phyloP scores from a whole-genome alignment of 2,888 invertebrate species.

The Mylabris sibirica region DNA sequence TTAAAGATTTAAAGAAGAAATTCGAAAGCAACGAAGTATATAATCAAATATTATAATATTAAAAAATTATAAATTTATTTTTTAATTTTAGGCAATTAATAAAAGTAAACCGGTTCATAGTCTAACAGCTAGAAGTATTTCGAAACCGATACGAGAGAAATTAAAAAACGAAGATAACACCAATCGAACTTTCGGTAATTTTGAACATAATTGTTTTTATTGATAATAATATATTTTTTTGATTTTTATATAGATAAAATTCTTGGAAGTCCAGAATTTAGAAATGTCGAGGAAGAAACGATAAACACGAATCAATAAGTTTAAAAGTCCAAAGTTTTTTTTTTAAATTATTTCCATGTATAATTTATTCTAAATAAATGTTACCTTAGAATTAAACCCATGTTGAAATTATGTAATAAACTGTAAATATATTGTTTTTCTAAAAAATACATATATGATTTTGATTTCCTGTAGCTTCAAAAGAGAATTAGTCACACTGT shows the following conservation, averaged over 20 bases:
- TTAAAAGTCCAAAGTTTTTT: not conserved
- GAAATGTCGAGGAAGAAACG: not conserved
- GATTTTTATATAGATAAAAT: not conserved
- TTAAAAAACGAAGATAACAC: conserved; percentile 55
- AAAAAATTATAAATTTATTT: conserved; percentile 15
- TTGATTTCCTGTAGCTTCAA: too few species aligned
- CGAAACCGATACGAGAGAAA: conserved; percentile 77
- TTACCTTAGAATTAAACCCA: not conserved
- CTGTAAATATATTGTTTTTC: not conserved
- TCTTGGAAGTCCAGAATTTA: not conserved
- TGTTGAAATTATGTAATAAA: not conserved
- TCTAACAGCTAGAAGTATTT: conserved; percentile 80
- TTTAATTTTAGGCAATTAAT: conserved; percentile 36
- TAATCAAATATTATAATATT: conserved; percentile 36
- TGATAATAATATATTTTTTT: not conserved
- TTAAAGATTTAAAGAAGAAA: conserved; percentile 50
- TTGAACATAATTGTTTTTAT: not conserved
- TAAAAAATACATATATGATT: not conserved
- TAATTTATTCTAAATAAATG: not conserved
- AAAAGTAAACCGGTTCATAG: conserved; percentile 69
- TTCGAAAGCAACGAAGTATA: conserved; percentile 52
- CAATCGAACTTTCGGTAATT: not conserved
- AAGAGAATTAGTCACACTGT: too few species aligned
- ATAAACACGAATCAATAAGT: not conserved
- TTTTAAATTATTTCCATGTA: not conserved